Conservation (phyloP, 2,888 invertebrate species). For the Heteropelma amictum region DNA sequence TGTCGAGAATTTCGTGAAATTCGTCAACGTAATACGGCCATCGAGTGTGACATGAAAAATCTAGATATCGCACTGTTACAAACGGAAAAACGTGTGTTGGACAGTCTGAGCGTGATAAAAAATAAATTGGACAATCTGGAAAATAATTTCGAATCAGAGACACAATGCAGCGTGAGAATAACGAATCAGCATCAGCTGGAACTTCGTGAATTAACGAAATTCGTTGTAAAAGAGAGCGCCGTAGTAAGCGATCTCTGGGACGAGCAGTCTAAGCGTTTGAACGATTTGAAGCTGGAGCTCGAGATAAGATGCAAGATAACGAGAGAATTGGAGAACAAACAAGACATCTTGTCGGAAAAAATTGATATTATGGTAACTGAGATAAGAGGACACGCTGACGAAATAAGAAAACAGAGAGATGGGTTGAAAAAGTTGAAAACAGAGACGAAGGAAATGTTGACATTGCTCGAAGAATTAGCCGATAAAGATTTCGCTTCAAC, state of each 20-base stretch:
- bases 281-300: conserved; percentile 79
- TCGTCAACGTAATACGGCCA: conserved; percentile 16
- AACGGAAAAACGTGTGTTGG: conserved; percentile 58
- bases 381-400: conserved; percentile 55
- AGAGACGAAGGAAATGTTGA: conserved; percentile 64
- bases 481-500: neutral
- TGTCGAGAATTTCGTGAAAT: conserved; percentile 56
- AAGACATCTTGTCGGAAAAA: conserved; percentile 78
- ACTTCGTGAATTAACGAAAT: conserved; percentile 72
- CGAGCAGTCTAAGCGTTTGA: conserved; percentile 73
- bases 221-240: conserved; percentile 74
- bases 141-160: conserved; percentile 56
- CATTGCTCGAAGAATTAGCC: neutral
- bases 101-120: conserved; percentile 61
- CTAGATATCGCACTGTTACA: conserved; percentile 59
- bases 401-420: conserved; percentile 44
- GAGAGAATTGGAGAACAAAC: conserved; percentile 78
- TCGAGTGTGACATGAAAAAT: conserved; percentile 57
- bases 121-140: conserved; percentile 60
- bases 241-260: conserved; percentile 74
- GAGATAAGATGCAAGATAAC: conserved; percentile 78
- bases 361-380: conserved; percentile 79
- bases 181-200: conserved; percentile 61
- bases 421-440: conserved; percentile 58
- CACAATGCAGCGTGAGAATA: conserved; percentile 30